These are phyloP conservation scores for Astreopora myriophthalma DNA, from an alignment of 64 coral and sea anemone species.

Conservation along the genomic window DNA sequence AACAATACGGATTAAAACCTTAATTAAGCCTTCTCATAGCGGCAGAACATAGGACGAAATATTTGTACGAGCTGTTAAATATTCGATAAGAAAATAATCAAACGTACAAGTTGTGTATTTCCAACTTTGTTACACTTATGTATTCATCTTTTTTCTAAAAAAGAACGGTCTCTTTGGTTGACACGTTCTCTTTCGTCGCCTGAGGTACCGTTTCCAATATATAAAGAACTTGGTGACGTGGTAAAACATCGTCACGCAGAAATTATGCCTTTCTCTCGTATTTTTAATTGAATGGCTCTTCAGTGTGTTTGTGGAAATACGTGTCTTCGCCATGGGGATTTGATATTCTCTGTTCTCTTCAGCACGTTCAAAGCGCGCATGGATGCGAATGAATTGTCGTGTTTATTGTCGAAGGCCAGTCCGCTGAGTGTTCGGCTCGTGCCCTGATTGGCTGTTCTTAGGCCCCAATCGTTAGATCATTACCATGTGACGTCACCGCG, in stretches of 20 bases:
- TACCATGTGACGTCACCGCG: conserved; percentile 40
- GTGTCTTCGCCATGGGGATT: neutral
- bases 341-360: neutral
- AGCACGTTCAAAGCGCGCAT: neutral
- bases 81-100: neutral
- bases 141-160: no score
- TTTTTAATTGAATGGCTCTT: neutral
- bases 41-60: neutral
- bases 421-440: neutral
- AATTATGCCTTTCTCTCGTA: neutral
- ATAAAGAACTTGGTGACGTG: neutral
- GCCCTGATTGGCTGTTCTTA: conserved; percentile 2
- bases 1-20: neutral
- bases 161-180: no score
- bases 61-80: neutral
- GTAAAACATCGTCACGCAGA: neutral
- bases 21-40: neutral
- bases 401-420: neutral
- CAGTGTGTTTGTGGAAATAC: neutral
- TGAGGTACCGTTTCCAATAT: neutral
- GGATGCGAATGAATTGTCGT: neutral
- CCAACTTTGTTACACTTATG: neutral
- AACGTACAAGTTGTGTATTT: neutral
- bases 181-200: neutral
- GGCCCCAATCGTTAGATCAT: conserved; percentile 14